Conservation (phyloP, 2,797 vertebrate genomes). For the Rhinatrema bivittatum region DNA sequence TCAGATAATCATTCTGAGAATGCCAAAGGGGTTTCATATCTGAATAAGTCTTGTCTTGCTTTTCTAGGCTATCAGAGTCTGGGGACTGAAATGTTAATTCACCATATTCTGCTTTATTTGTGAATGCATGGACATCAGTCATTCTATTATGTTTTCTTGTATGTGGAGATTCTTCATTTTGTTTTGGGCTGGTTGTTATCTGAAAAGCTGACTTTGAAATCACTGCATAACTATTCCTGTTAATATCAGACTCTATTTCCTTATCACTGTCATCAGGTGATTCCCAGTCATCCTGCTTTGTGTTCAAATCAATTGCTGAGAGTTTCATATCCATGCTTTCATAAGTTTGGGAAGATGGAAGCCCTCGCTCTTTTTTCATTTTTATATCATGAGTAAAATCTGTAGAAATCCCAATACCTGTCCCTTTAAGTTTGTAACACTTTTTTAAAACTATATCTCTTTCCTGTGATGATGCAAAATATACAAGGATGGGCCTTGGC, state of each 20-base stretch:
- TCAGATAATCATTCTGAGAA: conserved; percentile 89
- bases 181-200: conserved; percentile 65
- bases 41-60: conserved; percentile 68
- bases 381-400: conserved; percentile 83
- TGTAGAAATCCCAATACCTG: conserved; percentile 88
- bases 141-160: conserved; percentile 54
- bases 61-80: conserved; percentile 66
- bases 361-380: conserved; percentile 80
- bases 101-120: conserved; percentile 64
- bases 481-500: conserved; percentile 89
- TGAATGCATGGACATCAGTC: conserved; percentile 58
- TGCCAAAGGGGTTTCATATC: conserved; percentile 82
- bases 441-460: conserved; percentile 95
- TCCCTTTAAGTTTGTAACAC: conserved; percentile 96
- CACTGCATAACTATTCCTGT: conserved; percentile 83
- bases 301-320: conserved; percentile 68
- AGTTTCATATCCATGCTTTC: conserved; percentile 96
- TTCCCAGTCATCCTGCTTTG: conserved; percentile 80
- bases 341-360: conserved; percentile 91
- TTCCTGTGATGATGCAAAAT: conserved; percentile 88
- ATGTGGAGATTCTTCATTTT: conserved; percentile 41
- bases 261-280: conserved; percentile 84
- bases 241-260: conserved; percentile 80
- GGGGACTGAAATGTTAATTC: conserved; percentile 47
- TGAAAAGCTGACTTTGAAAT: conserved; percentile 75